Conservation (phyloP, 2,888 invertebrate species). For the Heliconius sara region DNA sequence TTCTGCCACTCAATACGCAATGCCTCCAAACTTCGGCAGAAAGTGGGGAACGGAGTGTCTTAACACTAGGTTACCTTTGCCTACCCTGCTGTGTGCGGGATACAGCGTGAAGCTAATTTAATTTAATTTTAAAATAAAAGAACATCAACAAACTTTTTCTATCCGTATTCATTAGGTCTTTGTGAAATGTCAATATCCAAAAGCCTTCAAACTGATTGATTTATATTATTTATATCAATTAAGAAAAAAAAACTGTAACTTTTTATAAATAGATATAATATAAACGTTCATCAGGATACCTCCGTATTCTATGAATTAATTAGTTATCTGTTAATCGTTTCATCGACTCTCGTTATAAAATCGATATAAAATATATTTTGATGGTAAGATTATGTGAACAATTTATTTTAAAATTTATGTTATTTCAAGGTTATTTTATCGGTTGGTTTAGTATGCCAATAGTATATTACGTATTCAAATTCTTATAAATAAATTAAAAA, state of each 20-base stretch:
- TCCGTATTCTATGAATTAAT: conserved; percentile 36
- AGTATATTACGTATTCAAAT: neutral
- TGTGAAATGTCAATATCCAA: conserved; percentile 5
- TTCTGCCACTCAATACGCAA: no score
- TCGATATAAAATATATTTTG: conserved; percentile 1
- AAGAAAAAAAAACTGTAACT: neutral
- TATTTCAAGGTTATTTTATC: conserved; percentile 20
- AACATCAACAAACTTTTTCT: neutral
- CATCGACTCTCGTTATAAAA: conserved; percentile 24
- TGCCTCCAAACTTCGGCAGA: no score
- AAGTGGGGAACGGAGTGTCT: no score
- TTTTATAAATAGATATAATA: neutral
- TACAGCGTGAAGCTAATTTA: no score
- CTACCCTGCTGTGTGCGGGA: no score
- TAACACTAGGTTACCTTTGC: no score
- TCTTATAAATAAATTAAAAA: no score
- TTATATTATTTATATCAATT: conserved; percentile 11
- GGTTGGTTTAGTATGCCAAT: neutral
- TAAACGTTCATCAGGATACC: conserved; percentile 7
- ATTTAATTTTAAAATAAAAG: no score
- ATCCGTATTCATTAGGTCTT: neutral
- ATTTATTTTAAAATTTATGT: conserved; percentile 18
- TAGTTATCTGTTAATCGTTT: conserved; percentile 20
- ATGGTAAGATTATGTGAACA: conserved; percentile 28
- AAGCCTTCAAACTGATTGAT: conserved; percentile 14